Base-by-base conservation (phyloP, 2,888 invertebrate genomes). In the Copidosoma aretas region DNA sequence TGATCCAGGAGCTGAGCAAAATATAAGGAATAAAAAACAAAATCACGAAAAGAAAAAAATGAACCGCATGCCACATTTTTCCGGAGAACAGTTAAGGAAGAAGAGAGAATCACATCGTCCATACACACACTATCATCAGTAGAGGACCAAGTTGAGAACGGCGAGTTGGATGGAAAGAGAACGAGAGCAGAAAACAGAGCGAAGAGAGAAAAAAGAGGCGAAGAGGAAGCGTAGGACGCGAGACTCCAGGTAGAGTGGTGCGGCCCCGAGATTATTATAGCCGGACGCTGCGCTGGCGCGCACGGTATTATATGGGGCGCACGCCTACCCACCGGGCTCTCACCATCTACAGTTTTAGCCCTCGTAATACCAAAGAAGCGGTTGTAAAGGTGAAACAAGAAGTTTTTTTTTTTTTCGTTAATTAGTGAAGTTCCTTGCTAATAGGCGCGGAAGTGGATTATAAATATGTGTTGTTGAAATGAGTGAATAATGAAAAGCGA, bases 341-440 rank as follows among this genome's bases (percentile, higher is more conserved):
- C 59, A 63, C 69, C 68, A 67, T 53, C 64, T 67, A 51, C 32
- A 32, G 3, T 32, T 32, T 32, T 8, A 32, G 60, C 61, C 60
- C 61, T 32, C 71, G 78, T 78, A 81, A 81, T 82, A 82, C 82
- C 82, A 82, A 82, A 82, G 82, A 82, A 79, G 81, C 80, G 80
- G 79, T 78, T 79, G 77, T 73, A 77, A 77, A 71, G 43, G 12
- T 46, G 12, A 15, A 46, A 46, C 4, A 5, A 21, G 3, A 24
- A 2, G 25, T 56, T 62, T 63, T 68, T 65, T 66, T 78, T 68
- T 79, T 78, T 78, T 79, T 78, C 76, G 77, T 80, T 46, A 46
- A 78, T 78, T 78, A 78, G 77, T 77, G 81, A 78, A 78, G 79
- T 78, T 78, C 78, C 77, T 75, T 74, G 76, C 77, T 77, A 68